These are phyloP conservation scores for Poeciliopsis prolifica DNA, from an alignment of 2,113 vertebrate genomes.

Conservation along the genomic window DNA sequence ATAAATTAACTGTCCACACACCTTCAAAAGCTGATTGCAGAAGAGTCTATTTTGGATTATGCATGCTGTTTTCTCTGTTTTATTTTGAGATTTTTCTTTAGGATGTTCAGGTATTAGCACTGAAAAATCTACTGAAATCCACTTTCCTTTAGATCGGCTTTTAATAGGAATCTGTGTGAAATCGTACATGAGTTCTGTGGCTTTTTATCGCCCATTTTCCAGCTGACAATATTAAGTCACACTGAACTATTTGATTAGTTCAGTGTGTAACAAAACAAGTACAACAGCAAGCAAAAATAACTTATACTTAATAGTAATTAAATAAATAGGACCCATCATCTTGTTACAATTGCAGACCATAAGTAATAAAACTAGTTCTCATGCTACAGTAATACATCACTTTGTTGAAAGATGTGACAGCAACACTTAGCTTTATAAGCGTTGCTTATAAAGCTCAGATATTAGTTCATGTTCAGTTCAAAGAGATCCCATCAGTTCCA, in stretches of 20 bases:
- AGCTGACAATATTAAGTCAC: neutral
- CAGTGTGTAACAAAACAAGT: neutral
- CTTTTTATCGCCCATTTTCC: constrained; percentile 13
- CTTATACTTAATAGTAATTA: too few relatives aligned
- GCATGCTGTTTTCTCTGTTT: neutral
- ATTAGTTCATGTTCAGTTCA: too few relatives aligned
- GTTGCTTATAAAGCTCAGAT: too few relatives aligned
- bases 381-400: neutral
- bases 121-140: constrained; percentile 17
- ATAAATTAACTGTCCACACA: neutral
- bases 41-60: neutral
- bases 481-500: too few relatives aligned
- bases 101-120: neutral
- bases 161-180: neutral
- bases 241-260: neutral
- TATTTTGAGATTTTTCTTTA: constrained; percentile 16
- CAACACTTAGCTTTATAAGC: too few relatives aligned
- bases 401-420: too few relatives aligned
- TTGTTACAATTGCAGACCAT: too few relatives aligned
- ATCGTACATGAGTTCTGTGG: neutral
- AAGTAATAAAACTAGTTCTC: neutral
- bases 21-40: neutral
- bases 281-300: neutral
- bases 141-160: neutral
- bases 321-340: too few relatives aligned